Conservation (phyloP, 23 tunicate species). For the Oikopleura albicans region DNA sequence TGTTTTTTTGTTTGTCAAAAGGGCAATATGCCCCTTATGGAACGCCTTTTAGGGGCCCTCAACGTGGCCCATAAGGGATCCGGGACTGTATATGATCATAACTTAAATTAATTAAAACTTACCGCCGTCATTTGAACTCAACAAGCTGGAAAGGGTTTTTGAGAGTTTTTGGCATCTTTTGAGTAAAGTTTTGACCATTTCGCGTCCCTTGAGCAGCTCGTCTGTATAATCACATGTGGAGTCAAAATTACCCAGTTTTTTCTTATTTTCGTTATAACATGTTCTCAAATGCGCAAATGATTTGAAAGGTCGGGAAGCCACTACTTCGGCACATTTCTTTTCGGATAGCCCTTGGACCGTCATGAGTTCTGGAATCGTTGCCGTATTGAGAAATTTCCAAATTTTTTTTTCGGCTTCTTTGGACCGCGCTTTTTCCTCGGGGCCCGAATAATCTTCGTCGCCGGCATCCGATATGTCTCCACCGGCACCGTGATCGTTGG, state of each 20-base stretch:
- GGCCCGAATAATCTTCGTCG: conserved; percentile 5
- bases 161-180: background rate
- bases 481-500: background rate
- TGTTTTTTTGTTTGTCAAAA: too few relatives aligned
- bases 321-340: background rate
- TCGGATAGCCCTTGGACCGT: background rate
- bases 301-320: background rate
- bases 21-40: too few relatives aligned
- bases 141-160: background rate
- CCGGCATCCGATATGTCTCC: background rate
- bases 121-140: background rate
- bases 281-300: background rate
- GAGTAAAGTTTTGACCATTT: background rate
- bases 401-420: background rate
- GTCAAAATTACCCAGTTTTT: background rate
- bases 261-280: too few relatives aligned
- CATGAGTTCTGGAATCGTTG: background rate
- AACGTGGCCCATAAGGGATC: too few relatives aligned
- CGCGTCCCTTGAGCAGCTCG: background rate
- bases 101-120: too few relatives aligned
- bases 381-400: background rate
- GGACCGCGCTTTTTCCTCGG: background rate
- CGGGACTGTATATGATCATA: too few relatives aligned
- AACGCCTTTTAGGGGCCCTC: too few relatives aligned
- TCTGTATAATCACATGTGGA: background rate